Percentiles rank a stretch among this genome's conserved stretches.
Evolutionary conservation across 2,113 vertebrate species (phyloP).

Genomic region (Laticauda colubrina): DNA sequence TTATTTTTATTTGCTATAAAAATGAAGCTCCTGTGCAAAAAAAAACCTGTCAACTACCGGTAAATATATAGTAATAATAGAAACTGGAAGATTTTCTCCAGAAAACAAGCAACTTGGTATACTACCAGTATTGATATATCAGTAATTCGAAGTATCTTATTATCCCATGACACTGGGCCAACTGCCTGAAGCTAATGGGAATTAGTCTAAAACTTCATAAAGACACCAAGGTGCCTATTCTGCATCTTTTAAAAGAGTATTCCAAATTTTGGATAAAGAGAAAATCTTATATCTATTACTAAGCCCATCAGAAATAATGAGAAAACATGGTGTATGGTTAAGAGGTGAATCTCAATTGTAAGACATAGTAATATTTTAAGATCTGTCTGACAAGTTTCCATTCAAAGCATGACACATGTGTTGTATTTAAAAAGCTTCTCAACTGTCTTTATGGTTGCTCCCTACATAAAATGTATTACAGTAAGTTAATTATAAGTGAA

Average conservation of each 20-base stretch:
- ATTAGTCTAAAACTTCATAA: neutral
- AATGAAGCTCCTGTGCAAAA: neutral
- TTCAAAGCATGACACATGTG: neutral
- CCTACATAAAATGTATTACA: neutral
- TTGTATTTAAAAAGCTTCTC: neutral
- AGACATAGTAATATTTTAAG: neutral
- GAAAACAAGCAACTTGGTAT: neutral
- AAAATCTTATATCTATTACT: neutral
- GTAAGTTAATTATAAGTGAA: neutral
- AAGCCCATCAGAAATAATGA: neutral
- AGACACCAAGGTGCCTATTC: neutral
- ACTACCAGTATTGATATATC: neutral
- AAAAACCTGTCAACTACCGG: neutral
- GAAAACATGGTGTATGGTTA: neutral
- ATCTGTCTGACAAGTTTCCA: neutral
- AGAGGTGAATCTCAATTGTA: neutral
- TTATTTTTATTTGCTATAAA: neutral
- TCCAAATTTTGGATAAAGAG: neutral
- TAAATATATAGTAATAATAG: neutral
- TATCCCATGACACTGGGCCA: neutral
- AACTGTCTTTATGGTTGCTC: neutral
- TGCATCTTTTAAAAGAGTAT: neutral
- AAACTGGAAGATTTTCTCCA: neutral
- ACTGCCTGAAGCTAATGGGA: neutral
- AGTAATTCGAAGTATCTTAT: neutral